Evolutionary conservation across 2,797 vertebrate genomes (phyloP).

Genomic region (Australoheros facetus): DNA sequence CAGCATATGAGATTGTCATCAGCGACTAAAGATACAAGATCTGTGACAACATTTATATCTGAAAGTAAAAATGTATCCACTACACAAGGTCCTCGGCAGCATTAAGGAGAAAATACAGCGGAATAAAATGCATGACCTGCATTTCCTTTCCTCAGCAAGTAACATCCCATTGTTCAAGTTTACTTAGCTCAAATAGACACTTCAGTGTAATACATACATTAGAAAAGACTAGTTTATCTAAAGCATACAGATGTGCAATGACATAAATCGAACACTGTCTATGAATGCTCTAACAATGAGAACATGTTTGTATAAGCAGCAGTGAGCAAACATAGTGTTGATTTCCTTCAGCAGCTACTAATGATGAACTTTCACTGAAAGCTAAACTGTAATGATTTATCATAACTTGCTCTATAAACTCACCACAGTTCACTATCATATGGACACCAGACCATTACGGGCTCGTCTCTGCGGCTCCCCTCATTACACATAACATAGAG

Average conservation of each 20-base stretch:
- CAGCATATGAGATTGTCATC: background rate
- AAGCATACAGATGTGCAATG: background rate
- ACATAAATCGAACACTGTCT: background rate
- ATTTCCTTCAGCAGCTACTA: background rate
- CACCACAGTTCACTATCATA: background rate
- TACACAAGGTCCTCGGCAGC: background rate
- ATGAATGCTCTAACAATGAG: background rate
- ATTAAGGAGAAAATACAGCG: background rate
- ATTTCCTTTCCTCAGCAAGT: background rate
- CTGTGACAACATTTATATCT: constrained; percentile 6
- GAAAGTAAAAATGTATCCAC: background rate
- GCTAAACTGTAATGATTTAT: background rate
- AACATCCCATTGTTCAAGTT: background rate
- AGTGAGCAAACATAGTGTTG: background rate
- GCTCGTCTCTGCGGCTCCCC: constrained; percentile 16
- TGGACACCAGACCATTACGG: background rate
- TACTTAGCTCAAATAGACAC: background rate
- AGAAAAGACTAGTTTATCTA: background rate
- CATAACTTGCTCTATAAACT: constrained; percentile 6
- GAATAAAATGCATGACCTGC: background rate
- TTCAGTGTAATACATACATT: background rate
- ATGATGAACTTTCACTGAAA: background rate
- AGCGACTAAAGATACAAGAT: constrained; percentile 1
- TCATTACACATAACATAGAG: constrained; percentile 45
- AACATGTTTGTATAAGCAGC: background rate